Evolutionary conservation across 2,113 vertebrate genomes (phyloP).

Genomic region (Vimba vimba): DNA sequence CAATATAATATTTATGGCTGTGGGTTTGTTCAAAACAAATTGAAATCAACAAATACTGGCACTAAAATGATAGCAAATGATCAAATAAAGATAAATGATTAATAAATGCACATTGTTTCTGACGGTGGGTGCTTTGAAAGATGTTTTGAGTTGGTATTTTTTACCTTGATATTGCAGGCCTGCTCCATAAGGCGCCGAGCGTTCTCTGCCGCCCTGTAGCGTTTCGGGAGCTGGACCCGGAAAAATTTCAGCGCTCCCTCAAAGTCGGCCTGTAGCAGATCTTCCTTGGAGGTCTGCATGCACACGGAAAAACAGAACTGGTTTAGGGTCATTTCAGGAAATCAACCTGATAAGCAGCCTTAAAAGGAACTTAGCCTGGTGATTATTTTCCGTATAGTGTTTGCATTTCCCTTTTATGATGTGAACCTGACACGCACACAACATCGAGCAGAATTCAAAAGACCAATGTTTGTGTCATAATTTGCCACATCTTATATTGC

Average conservation of each 20-base stretch:
- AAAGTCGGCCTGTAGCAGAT: slow-evolving; percentile 97
- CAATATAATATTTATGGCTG: not conserved
- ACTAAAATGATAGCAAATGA: not conserved
- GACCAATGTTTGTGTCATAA: no score
- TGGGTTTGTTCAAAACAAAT: not conserved
- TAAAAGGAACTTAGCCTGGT: not conserved
- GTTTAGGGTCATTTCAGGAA: slow-evolving; percentile 19
- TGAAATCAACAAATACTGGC: not conserved
- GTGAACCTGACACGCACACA: not conserved
- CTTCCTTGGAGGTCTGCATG: slow-evolving; percentile 94
- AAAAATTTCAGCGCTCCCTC: slow-evolving; percentile 99
- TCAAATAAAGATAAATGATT: not conserved
- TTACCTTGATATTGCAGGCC: slow-evolving; percentile 98
- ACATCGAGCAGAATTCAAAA: not conserved
- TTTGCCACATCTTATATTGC: not conserved
- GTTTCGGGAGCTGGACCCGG: slow-evolving; percentile 96
- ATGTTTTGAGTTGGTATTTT: not conserved
- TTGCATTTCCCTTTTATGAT: not conserved
- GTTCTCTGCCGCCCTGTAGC: slow-evolving; percentile 96
- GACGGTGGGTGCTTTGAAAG: not conserved
- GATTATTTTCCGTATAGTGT: not conserved
- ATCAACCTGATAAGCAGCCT: slow-evolving; percentile 53
- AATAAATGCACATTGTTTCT: not conserved
- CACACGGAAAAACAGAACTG: slow-evolving; percentile 24
- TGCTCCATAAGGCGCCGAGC: slow-evolving; percentile 96